These are phyloP conservation scores for Kryptopterus vitreolus DNA, from an alignment of 2,797 vertebrate species.

Conservation along the genomic window DNA sequence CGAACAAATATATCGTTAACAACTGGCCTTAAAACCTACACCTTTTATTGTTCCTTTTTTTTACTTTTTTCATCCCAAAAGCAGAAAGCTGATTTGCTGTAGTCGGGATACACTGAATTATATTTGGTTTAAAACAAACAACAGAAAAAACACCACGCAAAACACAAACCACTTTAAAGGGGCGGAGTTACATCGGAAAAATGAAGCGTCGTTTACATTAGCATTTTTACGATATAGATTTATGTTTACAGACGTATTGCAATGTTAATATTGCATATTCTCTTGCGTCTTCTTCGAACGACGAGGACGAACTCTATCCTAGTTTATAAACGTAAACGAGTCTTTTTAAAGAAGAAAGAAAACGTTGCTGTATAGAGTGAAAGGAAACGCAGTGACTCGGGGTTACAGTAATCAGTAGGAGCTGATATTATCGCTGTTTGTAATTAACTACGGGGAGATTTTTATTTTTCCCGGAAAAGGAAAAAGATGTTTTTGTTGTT, in stretches of 20 bases:
- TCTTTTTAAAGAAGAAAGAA: neutral
- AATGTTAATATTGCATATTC: neutral
- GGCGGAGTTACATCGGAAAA: too few species aligned
- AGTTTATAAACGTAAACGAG: neutral
- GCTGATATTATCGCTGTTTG: neutral
- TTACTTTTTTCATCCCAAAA: too few species aligned
- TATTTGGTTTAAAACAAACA: too few species aligned
- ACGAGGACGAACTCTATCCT: neutral
- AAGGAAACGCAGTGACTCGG: neutral
- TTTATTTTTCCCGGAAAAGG: neutral
- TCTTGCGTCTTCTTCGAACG: neutral
- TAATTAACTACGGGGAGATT: neutral
- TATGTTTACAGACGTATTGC: neutral
- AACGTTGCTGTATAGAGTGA: neutral
- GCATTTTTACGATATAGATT: too few species aligned
- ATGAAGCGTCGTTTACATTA: too few species aligned
- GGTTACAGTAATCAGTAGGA: neutral
- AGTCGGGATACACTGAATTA: too few species aligned
- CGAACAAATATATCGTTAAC: too few species aligned
- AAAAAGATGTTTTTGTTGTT: neutral
- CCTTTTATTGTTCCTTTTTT: too few species aligned
- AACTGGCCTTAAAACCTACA: too few species aligned
- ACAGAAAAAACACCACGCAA: too few species aligned
- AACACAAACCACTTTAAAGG: too few species aligned
- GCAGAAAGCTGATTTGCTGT: too few species aligned